These are phyloP conservation scores for Limenitis arthemis DNA, from an alignment of 2,888 invertebrate species.

Conservation along the genomic window DNA sequence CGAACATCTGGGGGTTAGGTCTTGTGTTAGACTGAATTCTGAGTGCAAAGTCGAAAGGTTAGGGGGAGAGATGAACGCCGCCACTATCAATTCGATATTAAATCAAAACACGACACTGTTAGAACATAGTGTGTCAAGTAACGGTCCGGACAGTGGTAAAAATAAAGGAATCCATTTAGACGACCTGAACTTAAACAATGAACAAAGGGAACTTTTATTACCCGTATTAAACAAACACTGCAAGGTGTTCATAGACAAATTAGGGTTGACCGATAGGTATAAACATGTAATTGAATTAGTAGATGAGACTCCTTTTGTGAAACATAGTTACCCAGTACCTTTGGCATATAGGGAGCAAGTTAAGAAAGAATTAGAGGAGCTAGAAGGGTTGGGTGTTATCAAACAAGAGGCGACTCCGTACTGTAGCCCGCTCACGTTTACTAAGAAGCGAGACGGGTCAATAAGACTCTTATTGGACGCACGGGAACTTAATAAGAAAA, in stretches of 20 bases:
- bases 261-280: conserved; percentile 24
- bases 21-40: not conserved
- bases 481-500: conserved; percentile 17
- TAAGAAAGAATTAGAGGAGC: conserved; percentile 19
- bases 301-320: conserved; percentile 15
- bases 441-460: too few relatives aligned
- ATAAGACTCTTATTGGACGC: too few relatives aligned
- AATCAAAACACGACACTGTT: not conserved
- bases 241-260: conserved; percentile 2
- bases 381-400: conserved; percentile 21
- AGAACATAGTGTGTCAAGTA: not conserved
- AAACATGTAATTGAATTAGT: conserved; percentile 22
- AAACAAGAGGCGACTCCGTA: conserved; percentile 16
- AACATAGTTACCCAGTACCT: conserved; percentile 23
- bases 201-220: not conserved
- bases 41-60: not conserved
- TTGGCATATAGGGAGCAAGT: conserved; percentile 24
- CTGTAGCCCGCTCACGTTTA: conserved; percentile 25
- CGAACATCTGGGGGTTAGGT: not conserved
- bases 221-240: conserved; percentile 1
- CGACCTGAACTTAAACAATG: not conserved
- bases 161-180: not conserved
- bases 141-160: not conserved
- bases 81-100: not conserved
- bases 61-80: too few relatives aligned